phyloP scores from a whole-genome alignment of 2,113 vertebrate genomes.

The Lepus europaeus region DNA sequence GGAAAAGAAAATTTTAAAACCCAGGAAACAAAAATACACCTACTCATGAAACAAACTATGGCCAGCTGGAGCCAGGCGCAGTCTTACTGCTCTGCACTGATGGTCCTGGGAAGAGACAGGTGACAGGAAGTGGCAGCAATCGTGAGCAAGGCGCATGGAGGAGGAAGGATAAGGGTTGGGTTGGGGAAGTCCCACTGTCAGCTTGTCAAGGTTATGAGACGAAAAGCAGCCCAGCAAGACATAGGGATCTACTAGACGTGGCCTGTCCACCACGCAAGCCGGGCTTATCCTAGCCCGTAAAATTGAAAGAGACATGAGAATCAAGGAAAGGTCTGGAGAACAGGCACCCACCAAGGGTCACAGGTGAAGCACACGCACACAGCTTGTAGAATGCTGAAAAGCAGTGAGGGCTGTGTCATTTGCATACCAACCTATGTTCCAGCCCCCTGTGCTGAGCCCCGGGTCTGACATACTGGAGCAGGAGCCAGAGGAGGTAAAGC shows the following conservation, averaged over 20 bases:
- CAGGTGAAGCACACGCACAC: neutral
- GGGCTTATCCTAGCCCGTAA: neutral
- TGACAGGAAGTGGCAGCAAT: neutral
- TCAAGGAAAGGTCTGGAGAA: neutral
- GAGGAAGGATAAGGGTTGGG: neutral
- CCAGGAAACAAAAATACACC: constrained; percentile 1
- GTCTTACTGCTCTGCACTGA: neutral
- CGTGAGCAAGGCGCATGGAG: neutral
- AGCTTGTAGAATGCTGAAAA: neutral
- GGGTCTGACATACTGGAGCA: constrained; percentile 97
- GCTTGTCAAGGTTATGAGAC: neutral
- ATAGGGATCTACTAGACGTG: neutral
- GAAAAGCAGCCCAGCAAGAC: neutral
- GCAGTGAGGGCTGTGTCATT: fast-evolving
- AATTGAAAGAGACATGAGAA: neutral
- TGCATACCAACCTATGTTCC: constrained; percentile 91
- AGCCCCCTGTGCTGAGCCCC: constrained; percentile 89
- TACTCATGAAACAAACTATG: neutral
- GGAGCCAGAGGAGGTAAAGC: constrained; percentile 96
- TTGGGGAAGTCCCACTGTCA: neutral
- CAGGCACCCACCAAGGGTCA: neutral
- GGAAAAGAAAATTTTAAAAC: neutral
- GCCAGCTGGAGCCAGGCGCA: neutral
- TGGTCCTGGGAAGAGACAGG: fast-evolving
- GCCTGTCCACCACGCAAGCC: neutral